Percentiles rank a stretch among this genome's conserved stretches.
Conservation (phyloP, 2,888 invertebrate genomes). For the Linhomoeus sp. region DNA sequence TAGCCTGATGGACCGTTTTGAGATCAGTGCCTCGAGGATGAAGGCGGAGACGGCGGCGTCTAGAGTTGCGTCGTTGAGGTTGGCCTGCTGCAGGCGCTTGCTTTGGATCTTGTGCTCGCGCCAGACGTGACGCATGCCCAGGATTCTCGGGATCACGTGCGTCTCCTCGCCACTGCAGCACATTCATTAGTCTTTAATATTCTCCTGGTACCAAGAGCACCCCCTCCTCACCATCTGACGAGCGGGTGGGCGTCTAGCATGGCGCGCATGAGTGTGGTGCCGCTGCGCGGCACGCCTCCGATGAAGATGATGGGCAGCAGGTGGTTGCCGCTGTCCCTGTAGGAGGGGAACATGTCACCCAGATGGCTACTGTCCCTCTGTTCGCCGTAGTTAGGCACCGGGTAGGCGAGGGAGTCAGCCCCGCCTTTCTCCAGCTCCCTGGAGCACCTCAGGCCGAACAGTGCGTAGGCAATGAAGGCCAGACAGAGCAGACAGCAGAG, state of each 20-base stretch:
- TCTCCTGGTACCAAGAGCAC: no score
- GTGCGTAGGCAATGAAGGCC: no score
- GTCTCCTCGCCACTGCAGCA: constrained; percentile 57
- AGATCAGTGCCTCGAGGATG: constrained; percentile 35
- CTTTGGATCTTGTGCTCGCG: constrained; percentile 76
- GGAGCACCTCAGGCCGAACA: no score
- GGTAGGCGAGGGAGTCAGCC: no score
- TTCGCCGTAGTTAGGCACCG: no score
- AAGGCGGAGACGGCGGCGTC: constrained; percentile 91
- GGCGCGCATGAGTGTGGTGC: constrained; percentile 86
- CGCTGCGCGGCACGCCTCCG: constrained; percentile 89
- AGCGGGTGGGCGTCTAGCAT: constrained; percentile 95
- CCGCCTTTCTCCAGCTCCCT: no score
- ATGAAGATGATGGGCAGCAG: constrained; percentile 29
- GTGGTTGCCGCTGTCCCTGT: no score
- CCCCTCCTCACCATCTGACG: constrained; percentile 41
- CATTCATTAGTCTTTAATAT: background rate
- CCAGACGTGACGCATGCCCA: constrained; percentile 87
- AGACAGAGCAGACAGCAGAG: no score
- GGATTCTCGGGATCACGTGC: constrained; percentile 66
- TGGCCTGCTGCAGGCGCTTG: constrained; percentile 71
- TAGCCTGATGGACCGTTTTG: background rate
- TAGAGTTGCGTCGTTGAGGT: constrained; percentile 70
- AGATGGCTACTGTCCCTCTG: no score
- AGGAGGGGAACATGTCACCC: no score